A percentile compares a stretch with the other conserved stretches of the same genome.
Conservation (phyloP, 1,140 invertebrate species). For the Venturia canescens region DNA sequence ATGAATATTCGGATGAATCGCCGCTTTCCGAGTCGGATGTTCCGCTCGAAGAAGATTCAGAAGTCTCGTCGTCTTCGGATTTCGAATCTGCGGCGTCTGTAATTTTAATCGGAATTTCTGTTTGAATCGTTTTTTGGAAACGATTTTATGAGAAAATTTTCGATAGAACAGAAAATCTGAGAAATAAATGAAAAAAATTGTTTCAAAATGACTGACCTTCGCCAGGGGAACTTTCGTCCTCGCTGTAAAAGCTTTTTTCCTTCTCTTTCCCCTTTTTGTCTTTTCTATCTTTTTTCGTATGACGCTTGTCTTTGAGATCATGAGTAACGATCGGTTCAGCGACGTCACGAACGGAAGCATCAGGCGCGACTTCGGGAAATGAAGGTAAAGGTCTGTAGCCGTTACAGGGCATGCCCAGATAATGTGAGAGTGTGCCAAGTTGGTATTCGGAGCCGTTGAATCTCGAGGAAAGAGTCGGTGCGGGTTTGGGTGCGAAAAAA, state of each 20-base stretch:
- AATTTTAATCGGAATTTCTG: no score
- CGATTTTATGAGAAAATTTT: no score
- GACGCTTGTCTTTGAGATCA: conserved; percentile 55
- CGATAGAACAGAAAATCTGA: no score
- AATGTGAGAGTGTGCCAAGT: conserved; percentile 96
- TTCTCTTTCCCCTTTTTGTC: conserved; percentile 69
- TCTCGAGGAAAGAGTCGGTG: conserved; percentile 86
- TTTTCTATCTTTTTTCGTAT: conserved; percentile 67
- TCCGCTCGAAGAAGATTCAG: conserved; percentile 64
- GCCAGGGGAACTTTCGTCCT: conserved; percentile 64
- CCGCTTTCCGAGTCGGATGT: conserved; percentile 68
- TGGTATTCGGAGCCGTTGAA: conserved; percentile 87
- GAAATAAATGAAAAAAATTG: no score
- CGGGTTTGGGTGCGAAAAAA: conserved; percentile 95
- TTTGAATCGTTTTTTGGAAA: no score
- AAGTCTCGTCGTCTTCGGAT: conserved; percentile 66
- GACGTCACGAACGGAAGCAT: conserved; percentile 88
- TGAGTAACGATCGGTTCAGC: conserved; percentile 74
- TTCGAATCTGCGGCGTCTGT: conserved; percentile 55
- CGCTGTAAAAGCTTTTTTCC: conserved; percentile 69
- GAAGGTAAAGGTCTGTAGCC: conserved; percentile 94
- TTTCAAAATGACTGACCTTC: conserved; percentile 54
- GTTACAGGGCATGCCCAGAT: conserved; percentile 89
- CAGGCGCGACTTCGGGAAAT: conserved; percentile 88
- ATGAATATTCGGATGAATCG: conserved; percentile 67